phyloP scores from a whole-genome alignment of 2,888 invertebrate species.

The Nemurella pictetii region DNA sequence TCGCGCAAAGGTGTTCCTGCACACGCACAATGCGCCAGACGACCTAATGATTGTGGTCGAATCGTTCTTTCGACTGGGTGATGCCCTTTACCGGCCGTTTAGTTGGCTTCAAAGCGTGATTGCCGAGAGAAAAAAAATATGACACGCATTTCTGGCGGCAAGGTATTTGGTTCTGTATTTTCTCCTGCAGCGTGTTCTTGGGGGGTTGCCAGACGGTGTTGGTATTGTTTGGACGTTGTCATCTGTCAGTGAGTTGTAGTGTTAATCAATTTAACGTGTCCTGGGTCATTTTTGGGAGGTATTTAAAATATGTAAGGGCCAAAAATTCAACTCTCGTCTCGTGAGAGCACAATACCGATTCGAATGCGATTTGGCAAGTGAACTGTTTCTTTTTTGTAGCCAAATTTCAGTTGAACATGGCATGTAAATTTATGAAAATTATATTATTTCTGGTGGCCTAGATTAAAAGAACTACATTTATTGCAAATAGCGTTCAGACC shows the following conservation, averaged over 20 bases:
- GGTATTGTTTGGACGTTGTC: background rate
- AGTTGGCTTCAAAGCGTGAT: background rate
- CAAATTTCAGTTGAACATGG: background rate
- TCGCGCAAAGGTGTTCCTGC: background rate
- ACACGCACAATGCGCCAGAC: background rate
- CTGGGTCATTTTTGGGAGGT: background rate
- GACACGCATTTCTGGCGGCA: background rate
- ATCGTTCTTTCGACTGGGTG: background rate
- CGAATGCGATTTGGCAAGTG: background rate
- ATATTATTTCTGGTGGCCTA: background rate
- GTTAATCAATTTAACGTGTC: background rate
- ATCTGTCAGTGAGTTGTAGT: background rate
- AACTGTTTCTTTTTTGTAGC: background rate
- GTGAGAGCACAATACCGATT: background rate
- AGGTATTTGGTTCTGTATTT: background rate
- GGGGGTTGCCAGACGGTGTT: background rate
- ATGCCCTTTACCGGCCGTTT: background rate
- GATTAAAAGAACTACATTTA: background rate
- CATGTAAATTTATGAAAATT: background rate
- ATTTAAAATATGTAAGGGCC: background rate
- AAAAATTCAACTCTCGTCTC: background rate
- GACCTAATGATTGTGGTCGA: background rate
- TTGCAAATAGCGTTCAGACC: background rate
- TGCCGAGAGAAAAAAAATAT: background rate
- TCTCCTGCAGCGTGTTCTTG: background rate